phyloP scores from a whole-genome alignment of 92 coral and sea anemone genomes.

The Nematostella vectensis region DNA sequence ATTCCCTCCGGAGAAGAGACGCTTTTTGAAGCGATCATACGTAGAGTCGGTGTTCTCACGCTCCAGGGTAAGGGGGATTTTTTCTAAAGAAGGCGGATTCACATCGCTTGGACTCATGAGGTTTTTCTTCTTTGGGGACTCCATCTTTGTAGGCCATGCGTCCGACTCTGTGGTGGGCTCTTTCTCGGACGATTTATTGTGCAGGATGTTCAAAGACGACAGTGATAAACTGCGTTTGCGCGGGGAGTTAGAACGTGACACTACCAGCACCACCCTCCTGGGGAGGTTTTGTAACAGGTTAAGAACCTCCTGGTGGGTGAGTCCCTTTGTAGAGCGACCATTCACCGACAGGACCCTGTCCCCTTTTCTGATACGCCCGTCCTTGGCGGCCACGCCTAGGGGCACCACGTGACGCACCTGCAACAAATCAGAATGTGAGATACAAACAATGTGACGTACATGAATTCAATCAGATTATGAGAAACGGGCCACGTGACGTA shows the following conservation, averaged over 20 bases:
- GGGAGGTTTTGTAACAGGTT: constrained; percentile 65
- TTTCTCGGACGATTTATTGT: constrained; percentile 36
- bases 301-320: constrained; percentile 56
- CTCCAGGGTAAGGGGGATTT: constrained; percentile 47
- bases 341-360: constrained; percentile 76
- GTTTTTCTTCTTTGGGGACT: constrained; percentile 45
- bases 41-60: constrained; percentile 42
- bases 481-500: background rate
- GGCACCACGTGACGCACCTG: constrained; percentile 78
- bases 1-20: constrained; percentile 59
- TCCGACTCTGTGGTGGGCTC: constrained; percentile 39
- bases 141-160: constrained; percentile 90
- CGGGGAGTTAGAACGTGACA: constrained; percentile 62
- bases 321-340: constrained; percentile 68
- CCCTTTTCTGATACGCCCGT: constrained; percentile 79
- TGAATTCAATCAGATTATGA: no score
- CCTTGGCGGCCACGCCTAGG: constrained; percentile 69
- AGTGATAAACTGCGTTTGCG: constrained; percentile 35
- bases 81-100: constrained; percentile 33
- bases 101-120: constrained; percentile 13
- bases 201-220: constrained; percentile 34
- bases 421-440: background rate
- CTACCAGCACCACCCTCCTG: constrained; percentile 61
- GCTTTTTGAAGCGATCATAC: constrained; percentile 68
- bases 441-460: no score